Evolutionary conservation across 2,888 invertebrate species (phyloP).

Genomic region (Micoletzkya japonica): DNA sequence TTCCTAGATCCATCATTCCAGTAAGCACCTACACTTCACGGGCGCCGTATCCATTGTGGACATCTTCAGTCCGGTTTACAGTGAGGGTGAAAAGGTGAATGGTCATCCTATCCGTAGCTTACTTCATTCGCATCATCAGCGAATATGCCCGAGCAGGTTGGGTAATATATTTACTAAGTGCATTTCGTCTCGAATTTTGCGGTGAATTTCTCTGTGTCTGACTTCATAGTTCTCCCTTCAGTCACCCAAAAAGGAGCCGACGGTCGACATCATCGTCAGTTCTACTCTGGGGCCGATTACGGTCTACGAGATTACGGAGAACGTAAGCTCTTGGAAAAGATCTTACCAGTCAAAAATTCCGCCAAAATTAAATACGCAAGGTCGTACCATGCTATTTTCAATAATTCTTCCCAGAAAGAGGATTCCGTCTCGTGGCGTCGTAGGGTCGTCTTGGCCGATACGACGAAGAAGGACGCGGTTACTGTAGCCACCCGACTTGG

Average conservation of each 20-base stretch:
- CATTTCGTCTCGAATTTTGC: no score
- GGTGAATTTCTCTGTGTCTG: no score
- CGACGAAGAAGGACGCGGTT: constrained; percentile 17
- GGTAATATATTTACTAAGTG: no score
- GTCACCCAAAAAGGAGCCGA: constrained; percentile 6
- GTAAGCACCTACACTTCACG: not conserved
- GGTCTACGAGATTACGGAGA: constrained; percentile 10
- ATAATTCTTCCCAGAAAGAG: not conserved
- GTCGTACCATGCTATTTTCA: not conserved
- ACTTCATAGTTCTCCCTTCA: no score
- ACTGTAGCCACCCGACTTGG: constrained; percentile 2
- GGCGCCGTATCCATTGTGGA: not conserved
- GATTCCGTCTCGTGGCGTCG: constrained; percentile 3
- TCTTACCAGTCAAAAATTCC: not conserved
- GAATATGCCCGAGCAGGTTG: no score
- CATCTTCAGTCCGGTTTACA: not conserved
- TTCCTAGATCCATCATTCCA: not conserved
- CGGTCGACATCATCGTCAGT: constrained; percentile 15
- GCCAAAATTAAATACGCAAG: not conserved
- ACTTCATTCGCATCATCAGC: no score
- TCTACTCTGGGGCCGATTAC: constrained; percentile 18
- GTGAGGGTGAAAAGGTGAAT: not conserved
- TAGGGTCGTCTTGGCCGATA: not conserved
- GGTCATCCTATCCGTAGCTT: no score
- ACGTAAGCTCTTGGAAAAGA: constrained; percentile 10